These are phyloP conservation scores for honey bee (Apis mellifera) DNA, from an alignment of 1,140 invertebrate species.

Conservation along the genomic window DNA sequence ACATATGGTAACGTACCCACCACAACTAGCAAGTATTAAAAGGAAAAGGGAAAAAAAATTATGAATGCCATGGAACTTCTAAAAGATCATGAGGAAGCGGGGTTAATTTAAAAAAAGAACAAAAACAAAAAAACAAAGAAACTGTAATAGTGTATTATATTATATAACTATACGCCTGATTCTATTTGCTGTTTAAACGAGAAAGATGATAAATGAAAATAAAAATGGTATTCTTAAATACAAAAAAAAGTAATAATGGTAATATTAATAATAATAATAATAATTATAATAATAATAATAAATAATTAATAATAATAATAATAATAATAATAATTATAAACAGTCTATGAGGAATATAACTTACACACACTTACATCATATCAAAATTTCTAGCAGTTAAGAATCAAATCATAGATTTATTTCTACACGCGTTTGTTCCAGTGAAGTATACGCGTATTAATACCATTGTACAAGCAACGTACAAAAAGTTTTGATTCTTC, in stretches of 20 bases:
- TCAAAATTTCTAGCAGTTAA: constrained; percentile 61
- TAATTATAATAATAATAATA: constrained; percentile 23
- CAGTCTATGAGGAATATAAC: constrained; percentile 50
- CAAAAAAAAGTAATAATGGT: constrained; percentile 22
- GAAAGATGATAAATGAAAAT: constrained; percentile 35
- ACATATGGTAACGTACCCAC: neutral
- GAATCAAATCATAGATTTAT: constrained; percentile 33
- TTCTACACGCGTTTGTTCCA: constrained; percentile 43
- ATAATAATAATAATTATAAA: constrained; percentile 31
- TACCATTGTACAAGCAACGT: constrained; percentile 14
- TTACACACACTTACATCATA: constrained; percentile 53
- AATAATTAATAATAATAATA: constrained; percentile 7
- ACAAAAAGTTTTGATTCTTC: constrained; percentile 33
- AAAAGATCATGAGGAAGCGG: neutral
- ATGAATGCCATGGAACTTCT: constrained; percentile 8
- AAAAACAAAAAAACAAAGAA: constrained; percentile 1
- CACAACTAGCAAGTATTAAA: neutral
- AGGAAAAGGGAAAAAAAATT: neutral
- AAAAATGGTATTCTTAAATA: constrained; percentile 57
- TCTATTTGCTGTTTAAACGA: constrained; percentile 57
- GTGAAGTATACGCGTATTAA: neutral
- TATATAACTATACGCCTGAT: constrained; percentile 25
- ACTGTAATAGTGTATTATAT: constrained; percentile 39
- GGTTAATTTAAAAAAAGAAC: constrained; percentile 1
- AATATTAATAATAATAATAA: constrained; percentile 10